These are phyloP conservation scores for Cantharis nigra DNA, from an alignment of 2,888 invertebrate species.

Conservation along the genomic window DNA sequence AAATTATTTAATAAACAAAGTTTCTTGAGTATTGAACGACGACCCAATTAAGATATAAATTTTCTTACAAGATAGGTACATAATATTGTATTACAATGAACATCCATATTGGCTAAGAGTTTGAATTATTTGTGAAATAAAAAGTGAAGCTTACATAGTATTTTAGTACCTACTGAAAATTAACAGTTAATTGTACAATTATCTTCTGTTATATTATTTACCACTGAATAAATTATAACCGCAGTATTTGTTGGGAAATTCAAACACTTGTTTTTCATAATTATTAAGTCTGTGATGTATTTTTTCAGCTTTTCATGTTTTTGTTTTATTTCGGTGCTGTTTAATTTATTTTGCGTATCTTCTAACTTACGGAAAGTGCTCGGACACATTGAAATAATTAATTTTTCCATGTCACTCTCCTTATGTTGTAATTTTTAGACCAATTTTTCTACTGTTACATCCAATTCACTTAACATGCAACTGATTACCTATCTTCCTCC, in stretches of 20 bases:
- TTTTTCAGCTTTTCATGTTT: not conserved
- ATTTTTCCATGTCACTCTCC: not conserved
- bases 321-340: not conserved
- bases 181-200: not conserved
- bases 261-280: too few relatives aligned
- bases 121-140: not conserved
- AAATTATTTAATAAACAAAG: not conserved
- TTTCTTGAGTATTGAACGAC: too few relatives aligned
- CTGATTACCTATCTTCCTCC: not conserved
- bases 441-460: not conserved
- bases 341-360: not conserved
- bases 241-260: too few relatives aligned
- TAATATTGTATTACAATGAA: not conserved
- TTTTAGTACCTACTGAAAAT: not conserved
- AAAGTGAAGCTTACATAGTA: not conserved
- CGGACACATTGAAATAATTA: not conserved
- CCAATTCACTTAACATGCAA: not conserved
- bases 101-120: not conserved
- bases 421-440: not conserved
- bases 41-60: not conserved
- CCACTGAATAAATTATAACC: not conserved
- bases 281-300: too few relatives aligned
- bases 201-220: not conserved
- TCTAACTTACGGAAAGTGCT: not conserved
- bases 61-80: not conserved